Percentiles rank a stretch among this genome's conserved stretches.
phyloP scores from a whole-genome alignment of 2,113 vertebrate species.

The Seriola dumerili region DNA sequence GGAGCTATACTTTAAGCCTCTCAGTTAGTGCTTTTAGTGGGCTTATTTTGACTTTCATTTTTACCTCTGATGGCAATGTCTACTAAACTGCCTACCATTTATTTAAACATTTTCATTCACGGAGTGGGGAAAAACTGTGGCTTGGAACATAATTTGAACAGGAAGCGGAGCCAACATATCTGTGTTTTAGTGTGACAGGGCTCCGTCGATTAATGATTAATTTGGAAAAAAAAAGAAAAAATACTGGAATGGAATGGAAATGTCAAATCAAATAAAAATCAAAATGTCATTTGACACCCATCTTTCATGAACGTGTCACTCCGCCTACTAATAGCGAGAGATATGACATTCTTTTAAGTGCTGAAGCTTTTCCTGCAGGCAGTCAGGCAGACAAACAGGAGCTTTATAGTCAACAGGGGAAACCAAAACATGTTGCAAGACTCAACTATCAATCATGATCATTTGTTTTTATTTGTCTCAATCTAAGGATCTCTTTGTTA shows the following conservation, averaged over 20 bases:
- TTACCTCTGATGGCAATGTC: background rate
- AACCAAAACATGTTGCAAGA: background rate
- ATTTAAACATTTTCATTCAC: background rate
- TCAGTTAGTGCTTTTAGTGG: conserved; percentile 6
- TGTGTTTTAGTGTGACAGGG: background rate
- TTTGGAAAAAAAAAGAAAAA: too few relatives aligned
- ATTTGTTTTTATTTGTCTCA: background rate
- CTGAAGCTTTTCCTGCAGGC: background rate
- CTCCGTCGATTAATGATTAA: background rate
- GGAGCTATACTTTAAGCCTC: background rate
- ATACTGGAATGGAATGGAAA: background rate
- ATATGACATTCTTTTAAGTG: background rate
- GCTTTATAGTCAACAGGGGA: background rate
- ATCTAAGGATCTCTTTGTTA: too few relatives aligned
- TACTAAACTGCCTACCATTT: background rate
- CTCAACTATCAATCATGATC: background rate
- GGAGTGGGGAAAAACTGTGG: background rate
- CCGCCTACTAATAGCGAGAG: background rate
- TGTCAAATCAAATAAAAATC: too few relatives aligned
- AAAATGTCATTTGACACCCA: background rate
- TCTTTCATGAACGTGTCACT: background rate
- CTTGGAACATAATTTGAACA: background rate
- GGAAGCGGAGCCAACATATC: background rate
- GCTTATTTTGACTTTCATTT: conserved; percentile 16
- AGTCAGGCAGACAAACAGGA: background rate